Conservation (phyloP, 92 coral and sea anemone species). For the Hydrozoanthus gracilis region DNA sequence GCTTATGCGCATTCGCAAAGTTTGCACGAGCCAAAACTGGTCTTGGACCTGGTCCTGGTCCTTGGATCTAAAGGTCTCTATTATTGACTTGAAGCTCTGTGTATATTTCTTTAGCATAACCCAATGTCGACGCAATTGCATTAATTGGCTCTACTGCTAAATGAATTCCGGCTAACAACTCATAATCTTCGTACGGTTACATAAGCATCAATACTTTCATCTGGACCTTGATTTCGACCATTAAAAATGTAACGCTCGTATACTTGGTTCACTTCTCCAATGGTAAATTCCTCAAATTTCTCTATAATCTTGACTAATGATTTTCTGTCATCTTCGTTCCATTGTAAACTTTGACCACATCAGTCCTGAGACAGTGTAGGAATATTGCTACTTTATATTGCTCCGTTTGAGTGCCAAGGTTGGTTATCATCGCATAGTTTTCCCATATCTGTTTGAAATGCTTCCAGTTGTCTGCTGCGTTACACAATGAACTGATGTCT, state of each 20-base stretch:
- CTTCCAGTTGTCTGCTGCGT: conserved; percentile 60
- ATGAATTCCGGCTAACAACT: conserved; percentile 55
- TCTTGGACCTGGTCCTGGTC: too few species aligned
- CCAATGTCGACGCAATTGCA: conserved; percentile 20
- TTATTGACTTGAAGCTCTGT: too few species aligned
- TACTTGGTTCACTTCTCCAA: conserved; percentile 66
- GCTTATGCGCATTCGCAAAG: too few species aligned
- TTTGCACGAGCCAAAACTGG: too few species aligned
- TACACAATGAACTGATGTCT: neutral
- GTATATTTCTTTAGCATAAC: too few species aligned
- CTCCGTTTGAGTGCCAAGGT: conserved; percentile 48
- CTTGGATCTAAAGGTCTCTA: too few species aligned
- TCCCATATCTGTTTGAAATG: conserved; percentile 56
- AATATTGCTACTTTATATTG: conserved; percentile 59
- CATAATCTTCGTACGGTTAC: conserved; percentile 54
- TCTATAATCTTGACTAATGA: conserved; percentile 49
- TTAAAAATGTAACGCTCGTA: conserved; percentile 69
- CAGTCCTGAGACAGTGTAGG: conserved; percentile 64
- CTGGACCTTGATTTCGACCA: conserved; percentile 46
- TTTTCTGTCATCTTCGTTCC: conserved; percentile 48
- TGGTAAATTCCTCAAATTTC: conserved; percentile 64
- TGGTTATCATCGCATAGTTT: conserved; percentile 55
- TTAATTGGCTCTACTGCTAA: conserved; percentile 47
- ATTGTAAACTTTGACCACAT: conserved; percentile 60
- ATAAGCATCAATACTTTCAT: conserved; percentile 61